Evolutionary conservation across 2,888 invertebrate genomes (phyloP).

Genomic region (Rhamnusium bicolor): DNA sequence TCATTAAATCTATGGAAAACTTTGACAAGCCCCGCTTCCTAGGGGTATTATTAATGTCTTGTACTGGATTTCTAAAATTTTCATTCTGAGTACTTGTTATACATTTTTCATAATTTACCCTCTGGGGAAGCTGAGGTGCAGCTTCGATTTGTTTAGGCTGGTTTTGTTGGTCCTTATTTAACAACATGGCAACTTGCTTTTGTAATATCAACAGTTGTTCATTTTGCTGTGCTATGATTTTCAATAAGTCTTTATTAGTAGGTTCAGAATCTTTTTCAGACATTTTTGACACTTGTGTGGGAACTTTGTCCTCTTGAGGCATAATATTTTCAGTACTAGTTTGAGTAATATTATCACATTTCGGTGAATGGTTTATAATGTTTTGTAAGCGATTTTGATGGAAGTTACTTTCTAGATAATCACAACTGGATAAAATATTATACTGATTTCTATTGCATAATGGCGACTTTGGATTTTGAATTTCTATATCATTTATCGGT

Average conservation of each 20-base stretch:
- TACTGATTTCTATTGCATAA: neutral
- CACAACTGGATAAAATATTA: neutral
- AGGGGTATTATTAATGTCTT: conserved; percentile 54
- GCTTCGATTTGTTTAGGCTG: conserved; percentile 57
- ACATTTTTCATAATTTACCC: conserved; percentile 36
- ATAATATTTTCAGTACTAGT: conserved; percentile 29
- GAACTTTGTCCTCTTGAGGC: conserved; percentile 21
- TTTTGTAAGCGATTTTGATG: neutral
- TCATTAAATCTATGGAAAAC: conserved; percentile 82
- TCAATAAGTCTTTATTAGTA: conserved; percentile 75
- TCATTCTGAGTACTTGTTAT: conserved; percentile 54
- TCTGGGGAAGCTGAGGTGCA: conserved; percentile 50
- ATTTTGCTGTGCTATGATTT: conserved; percentile 77
- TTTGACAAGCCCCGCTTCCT: conserved; percentile 70
- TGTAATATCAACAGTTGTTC: conserved; percentile 78
- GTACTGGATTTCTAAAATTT: conserved; percentile 37
- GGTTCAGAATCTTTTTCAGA: conserved; percentile 69
- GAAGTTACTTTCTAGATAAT: conserved; percentile 1
- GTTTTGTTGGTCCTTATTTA: conserved; percentile 62
- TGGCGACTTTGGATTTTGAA: neutral
- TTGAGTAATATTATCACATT: conserved; percentile 46
- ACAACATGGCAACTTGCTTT: conserved; percentile 77
- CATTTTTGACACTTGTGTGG: conserved; percentile 33
- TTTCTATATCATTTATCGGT: neutral
- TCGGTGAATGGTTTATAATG: conserved; percentile 34